Evolutionary conservation across 2,113 vertebrate species (phyloP), one percentile per base, ranked within the genome.

Genomic region (Uropsilus gracilis): DNA sequence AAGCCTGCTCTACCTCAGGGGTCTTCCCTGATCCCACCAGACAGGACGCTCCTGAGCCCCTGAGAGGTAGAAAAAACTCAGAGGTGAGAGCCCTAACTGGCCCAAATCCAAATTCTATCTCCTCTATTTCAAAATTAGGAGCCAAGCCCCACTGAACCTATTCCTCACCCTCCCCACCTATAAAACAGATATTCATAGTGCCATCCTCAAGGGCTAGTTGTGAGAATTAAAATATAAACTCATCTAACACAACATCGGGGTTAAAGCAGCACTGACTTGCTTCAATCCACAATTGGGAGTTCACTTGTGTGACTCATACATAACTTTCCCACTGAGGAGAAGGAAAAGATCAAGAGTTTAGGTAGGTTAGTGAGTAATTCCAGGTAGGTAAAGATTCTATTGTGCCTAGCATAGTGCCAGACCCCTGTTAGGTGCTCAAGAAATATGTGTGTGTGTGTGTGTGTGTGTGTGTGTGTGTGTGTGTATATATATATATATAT

Each of bases 281-380:
- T n/a, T 46, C 46, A 12, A 10, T 30, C 63, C 46, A 5, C 18
- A 17, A 0, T 7, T 39, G 22, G 44, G 28, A 8, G 53, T 12
- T 14, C n/a, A 6, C 42, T 7, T 42, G 16, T 55, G 6, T 4
- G 9, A 17, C 24, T 32, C 11, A 42, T 0, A 0, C 7, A 26
- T 8, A 3, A 30, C 37, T 83, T 68, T 14, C 6, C 37, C 50
- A 26, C 46, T 75, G 5, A 5, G 24, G n/a, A n/a, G n/a, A n/a
- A n/a, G n/a, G n/a, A n/a, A n/a, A n/a, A n/a, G n/a, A n/a, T n/a
- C n/a, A n/a, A n/a, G n/a, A n/a, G n/a, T n/a, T n/a, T n/a, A n/a
- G n/a, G n/a, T n/a, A n/a, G n/a, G n/a, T n/a, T n/a, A n/a, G n/a
- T 10, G 24, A 26, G 50, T 48, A 71, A 37, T 6, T 37, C 46